phyloP scores from a whole-genome alignment of 1,140 invertebrate species.

The Antheraea pernyi region DNA sequence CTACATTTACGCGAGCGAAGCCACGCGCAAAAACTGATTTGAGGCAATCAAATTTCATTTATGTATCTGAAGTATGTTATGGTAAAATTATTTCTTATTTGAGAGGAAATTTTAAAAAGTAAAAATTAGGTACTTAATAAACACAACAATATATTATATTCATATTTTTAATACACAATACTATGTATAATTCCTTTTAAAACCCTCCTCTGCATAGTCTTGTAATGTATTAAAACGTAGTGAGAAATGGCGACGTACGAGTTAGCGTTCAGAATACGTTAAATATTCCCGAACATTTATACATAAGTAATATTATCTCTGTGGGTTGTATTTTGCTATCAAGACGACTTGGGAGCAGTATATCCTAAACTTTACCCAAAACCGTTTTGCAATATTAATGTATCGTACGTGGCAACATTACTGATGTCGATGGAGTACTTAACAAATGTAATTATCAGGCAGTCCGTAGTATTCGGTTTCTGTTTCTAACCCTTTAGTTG shows the following conservation, averaged over 20 bases:
- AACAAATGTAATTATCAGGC: neutral
- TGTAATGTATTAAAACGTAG: neutral
- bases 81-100: too few species aligned
- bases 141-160: too few species aligned
- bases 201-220: neutral
- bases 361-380: conserved; percentile 56
- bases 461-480: neutral
- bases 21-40: too few species aligned
- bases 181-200: neutral
- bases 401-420: conserved; percentile 51
- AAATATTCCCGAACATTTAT: conserved; percentile 8
- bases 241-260: neutral
- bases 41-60: too few species aligned
- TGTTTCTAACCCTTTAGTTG: neutral
- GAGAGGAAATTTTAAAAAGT: too few species aligned
- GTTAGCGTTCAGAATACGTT: neutral
- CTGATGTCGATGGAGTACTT: conserved; percentile 31
- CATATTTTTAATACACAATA: too few species aligned
- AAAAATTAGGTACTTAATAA: too few species aligned
- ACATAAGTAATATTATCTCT: conserved; percentile 19
- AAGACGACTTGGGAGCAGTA: conserved; percentile 46
- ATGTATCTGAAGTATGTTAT: too few species aligned
- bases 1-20: too few species aligned
- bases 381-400: conserved; percentile 60
- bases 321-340: conserved; percentile 39